phyloP scores from a whole-genome alignment of 2,113 vertebrate genomes.

The Pelobates fuscus region DNA sequence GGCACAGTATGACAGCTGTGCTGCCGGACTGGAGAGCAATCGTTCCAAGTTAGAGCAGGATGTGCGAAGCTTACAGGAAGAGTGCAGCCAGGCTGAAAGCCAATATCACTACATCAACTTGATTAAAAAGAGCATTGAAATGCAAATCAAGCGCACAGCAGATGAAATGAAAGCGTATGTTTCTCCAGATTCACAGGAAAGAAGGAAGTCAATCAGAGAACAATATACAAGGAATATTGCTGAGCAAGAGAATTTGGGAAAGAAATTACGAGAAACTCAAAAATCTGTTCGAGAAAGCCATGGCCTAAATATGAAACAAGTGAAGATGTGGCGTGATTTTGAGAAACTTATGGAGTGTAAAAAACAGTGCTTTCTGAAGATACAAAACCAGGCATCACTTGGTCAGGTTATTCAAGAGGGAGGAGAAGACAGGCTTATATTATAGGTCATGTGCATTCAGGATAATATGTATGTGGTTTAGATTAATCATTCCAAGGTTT shows the following conservation, averaged over 20 bases:
- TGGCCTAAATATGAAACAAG: slow-evolving; percentile 89
- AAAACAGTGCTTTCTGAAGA: slow-evolving; percentile 85
- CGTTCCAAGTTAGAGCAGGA: slow-evolving; percentile 93
- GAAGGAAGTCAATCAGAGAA: slow-evolving; percentile 85
- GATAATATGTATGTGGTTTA: too few species aligned
- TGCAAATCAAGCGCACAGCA: slow-evolving; percentile 80
- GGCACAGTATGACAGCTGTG: slow-evolving; percentile 88
- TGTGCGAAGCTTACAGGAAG: slow-evolving; percentile 83
- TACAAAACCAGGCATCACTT: slow-evolving; percentile 79
- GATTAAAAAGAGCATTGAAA: slow-evolving; percentile 79
- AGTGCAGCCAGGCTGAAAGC: slow-evolving; percentile 84
- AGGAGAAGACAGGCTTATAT: slow-evolving; percentile 86
- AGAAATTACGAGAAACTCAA: slow-evolving; percentile 93
- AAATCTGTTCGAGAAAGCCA: slow-evolving; percentile 88
- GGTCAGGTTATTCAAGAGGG: slow-evolving; percentile 92
- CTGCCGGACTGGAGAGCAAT: slow-evolving; percentile 91
- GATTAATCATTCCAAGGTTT: too few species aligned
- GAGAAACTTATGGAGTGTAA: slow-evolving; percentile 90
- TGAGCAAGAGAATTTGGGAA: slow-evolving; percentile 94
- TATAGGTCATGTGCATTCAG: slow-evolving; percentile 66
- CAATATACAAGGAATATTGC: slow-evolving; percentile 88
- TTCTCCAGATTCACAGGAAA: slow-evolving; percentile 85
- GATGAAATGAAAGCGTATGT: slow-evolving; percentile 88
- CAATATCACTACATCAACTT: slow-evolving; percentile 81
- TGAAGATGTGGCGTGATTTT: slow-evolving; percentile 93